Percentiles rank a stretch among this genome's conserved stretches.
phyloP scores from a whole-genome alignment of 2,797 vertebrate genomes.

The Clarias pachynema region DNA sequence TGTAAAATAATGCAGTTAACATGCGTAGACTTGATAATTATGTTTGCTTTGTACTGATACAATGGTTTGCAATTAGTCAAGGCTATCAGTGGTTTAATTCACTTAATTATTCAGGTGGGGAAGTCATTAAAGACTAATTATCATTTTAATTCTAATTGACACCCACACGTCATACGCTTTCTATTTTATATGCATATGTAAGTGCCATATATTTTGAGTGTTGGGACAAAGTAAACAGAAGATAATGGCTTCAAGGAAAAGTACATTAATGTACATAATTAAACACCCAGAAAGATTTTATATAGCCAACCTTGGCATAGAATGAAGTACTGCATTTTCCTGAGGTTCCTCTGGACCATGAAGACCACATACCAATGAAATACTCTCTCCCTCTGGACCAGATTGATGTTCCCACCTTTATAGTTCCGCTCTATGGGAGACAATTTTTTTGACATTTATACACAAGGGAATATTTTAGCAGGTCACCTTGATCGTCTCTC shows the following conservation, averaged over 20 bases:
- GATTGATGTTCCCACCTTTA: background rate
- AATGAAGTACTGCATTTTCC: background rate
- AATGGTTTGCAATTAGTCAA: constrained; percentile 41
- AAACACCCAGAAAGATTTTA: too few relatives aligned
- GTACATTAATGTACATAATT: background rate
- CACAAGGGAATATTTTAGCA: background rate
- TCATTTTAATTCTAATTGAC: constrained; percentile 19
- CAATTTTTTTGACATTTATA: constrained; percentile 5
- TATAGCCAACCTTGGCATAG: background rate
- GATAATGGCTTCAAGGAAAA: background rate
- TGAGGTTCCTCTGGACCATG: background rate
- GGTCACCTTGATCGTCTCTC: background rate
- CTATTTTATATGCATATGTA: background rate
- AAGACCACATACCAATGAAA: background rate
- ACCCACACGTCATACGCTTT: background rate
- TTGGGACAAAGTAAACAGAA: background rate
- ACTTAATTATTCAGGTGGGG: constrained; percentile 30
- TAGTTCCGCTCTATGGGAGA: background rate
- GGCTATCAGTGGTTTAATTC: constrained; percentile 34
- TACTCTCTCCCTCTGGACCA: background rate
- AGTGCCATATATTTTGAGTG: background rate
- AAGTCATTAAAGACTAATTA: constrained; percentile 43
- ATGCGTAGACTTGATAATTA: constrained; percentile 22
- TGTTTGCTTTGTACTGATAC: constrained; percentile 33
- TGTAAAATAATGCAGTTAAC: constrained; percentile 23